Percentiles rank a stretch among this genome's conserved stretches.
These are phyloP conservation scores for Scaptomyza graminum DNA, from an alignment of 1,140 invertebrate species.

Conservation along the genomic window DNA sequence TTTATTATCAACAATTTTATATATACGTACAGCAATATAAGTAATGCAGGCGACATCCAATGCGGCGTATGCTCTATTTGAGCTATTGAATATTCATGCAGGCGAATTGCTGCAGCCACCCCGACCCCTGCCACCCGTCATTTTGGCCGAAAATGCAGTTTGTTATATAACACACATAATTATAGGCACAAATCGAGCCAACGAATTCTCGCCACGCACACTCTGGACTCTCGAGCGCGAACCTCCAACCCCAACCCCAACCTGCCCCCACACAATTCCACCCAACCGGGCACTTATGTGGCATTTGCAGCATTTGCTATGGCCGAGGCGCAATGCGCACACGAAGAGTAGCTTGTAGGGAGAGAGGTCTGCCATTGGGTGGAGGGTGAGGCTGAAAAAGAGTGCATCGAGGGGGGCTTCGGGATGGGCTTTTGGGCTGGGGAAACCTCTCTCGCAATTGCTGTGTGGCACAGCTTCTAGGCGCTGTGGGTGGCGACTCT, in stretches of 20 bases:
- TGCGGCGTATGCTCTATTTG: conserved; percentile 77
- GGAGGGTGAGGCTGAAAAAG: neutral
- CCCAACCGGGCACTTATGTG: conserved; percentile 72
- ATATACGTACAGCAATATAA: conserved; percentile 19
- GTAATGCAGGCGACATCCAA: conserved; percentile 48
- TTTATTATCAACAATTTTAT: conserved; percentile 76
- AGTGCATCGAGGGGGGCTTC: neutral
- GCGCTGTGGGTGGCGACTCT: conserved; percentile 29
- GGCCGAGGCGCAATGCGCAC: conserved; percentile 57
- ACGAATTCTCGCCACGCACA: conserved; percentile 74
- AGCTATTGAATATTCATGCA: conserved; percentile 79
- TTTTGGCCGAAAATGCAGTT: conserved; percentile 75
- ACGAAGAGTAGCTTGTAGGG: conserved; percentile 27
- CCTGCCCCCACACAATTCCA: conserved; percentile 9
- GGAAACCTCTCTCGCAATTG: neutral
- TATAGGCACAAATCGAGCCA: conserved; percentile 79
- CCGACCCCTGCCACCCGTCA: neutral
- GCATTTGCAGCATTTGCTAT: conserved; percentile 74
- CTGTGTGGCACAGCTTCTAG: conserved; percentile 38
- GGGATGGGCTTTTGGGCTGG: too few species aligned
- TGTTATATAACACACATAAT: conserved; percentile 83
- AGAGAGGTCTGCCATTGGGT: neutral
- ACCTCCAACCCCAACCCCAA: neutral
- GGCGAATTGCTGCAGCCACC: conserved; percentile 33
- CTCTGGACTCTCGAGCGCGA: conserved; percentile 32